These are phyloP conservation scores for Sternotherus odoratus DNA, from an alignment of 2,797 vertebrate species.

Conservation along the genomic window DNA sequence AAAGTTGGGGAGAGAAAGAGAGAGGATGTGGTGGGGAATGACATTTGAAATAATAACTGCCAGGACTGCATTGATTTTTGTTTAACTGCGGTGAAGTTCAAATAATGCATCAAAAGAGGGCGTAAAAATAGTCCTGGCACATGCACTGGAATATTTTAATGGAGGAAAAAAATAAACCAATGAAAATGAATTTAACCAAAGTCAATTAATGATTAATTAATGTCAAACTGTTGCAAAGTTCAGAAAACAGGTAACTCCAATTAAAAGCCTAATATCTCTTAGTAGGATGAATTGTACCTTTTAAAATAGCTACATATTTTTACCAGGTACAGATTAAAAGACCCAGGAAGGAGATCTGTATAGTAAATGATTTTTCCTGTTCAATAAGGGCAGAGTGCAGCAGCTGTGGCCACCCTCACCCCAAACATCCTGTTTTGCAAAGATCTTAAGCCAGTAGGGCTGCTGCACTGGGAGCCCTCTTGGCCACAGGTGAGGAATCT, in stretches of 20 bases:
- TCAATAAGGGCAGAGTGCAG: constrained; percentile 40
- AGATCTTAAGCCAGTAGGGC: constrained; percentile 81
- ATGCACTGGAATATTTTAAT: not conserved
- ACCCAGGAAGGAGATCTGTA: not conserved
- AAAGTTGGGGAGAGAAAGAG: not conserved
- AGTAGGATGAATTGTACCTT: not conserved
- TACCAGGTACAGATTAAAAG: not conserved
- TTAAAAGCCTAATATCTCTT: not conserved
- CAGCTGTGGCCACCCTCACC: constrained; percentile 71
- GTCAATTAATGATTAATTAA: not conserved
- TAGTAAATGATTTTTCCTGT: constrained; percentile 49
- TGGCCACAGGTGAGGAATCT: constrained; percentile 91
- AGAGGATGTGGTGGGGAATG: not conserved
- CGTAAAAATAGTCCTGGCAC: not conserved
- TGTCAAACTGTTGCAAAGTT: not conserved
- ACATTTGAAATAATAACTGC: not conserved
- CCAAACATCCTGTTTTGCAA: constrained; percentile 75
- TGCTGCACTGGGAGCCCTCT: constrained; percentile 88
- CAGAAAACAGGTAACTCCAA: not conserved
- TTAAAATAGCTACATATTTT: not conserved
- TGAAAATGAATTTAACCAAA: not conserved
- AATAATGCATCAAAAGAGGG: not conserved
- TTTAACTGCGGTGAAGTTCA: not conserved
- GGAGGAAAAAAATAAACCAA: not conserved
- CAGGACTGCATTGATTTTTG: not conserved